Evolutionary conservation across 2,113 vertebrate species (phyloP), one percentile per base, ranked within the genome.

Genomic region (Chlamydotis undulata): DNA sequence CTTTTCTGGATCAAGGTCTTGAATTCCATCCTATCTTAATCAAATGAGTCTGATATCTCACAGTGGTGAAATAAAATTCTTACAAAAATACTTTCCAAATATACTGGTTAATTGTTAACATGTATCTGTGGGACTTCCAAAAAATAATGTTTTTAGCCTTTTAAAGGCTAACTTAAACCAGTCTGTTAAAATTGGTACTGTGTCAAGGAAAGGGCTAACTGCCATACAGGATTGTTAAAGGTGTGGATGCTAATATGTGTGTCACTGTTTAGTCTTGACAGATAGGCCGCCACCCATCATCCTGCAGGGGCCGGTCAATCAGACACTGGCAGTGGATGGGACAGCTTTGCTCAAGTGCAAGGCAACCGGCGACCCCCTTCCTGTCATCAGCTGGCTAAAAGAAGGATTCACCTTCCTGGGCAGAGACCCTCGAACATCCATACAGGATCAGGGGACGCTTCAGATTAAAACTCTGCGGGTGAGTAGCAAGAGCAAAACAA

Each of bases 201-300:
- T 56, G 35, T 47, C 39, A 53, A 22, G 19, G 23, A 81, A 64
- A 28, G 73, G 33, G 17, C 59, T 93, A 39, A 33, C 25, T 57
- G 39, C 50, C 91, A 96, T 92, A 95, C 84, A 74, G 87, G 84
- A 41, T 25, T 1, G 0, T 75, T 74, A 68, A 90, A 93, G 55
- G 59, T 84, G 93, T 86, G 94, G 43, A 39, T 95, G 64, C 71
- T 85, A 49, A 93, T 11, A 13, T 53, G 11, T 93, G 41, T 96
- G 63, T 94, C 88, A 10, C 91, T 94, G 64, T 82, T 97, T 35
- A 99, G 99, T 99, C 93, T 97, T 99, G 95, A 99, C 99, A 96
- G 99, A 99, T 95, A 98, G 99, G 94, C 99, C 99, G 45, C 99
- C 99, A 10, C 99, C 99, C 91, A 99, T 99, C 97, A 99, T 99